Evolutionary conservation across 2,113 vertebrate species (phyloP).

Genomic region (Chelonoidis abingdonii): DNA sequence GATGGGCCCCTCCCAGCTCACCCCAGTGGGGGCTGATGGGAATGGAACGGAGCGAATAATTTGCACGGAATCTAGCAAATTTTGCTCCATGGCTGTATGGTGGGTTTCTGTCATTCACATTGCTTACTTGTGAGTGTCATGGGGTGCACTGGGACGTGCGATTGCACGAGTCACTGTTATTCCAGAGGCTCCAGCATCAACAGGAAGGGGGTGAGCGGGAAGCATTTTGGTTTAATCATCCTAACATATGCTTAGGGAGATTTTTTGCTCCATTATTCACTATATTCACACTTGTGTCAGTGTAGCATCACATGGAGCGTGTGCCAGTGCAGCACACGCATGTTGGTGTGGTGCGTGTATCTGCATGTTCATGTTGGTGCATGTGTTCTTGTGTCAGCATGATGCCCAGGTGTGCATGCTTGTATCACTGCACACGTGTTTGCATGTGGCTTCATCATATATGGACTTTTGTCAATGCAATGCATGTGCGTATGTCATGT

Average conservation of each 20-base stretch:
- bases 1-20: background rate
- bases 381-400: background rate
- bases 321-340: background rate
- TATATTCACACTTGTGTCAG: background rate
- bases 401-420: background rate
- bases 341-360: background rate
- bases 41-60: background rate
- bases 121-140: background rate
- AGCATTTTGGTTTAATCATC: background rate
- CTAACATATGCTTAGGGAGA: background rate
- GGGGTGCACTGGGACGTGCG: background rate
- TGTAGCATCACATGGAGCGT: background rate
- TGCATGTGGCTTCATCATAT: background rate
- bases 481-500: background rate
- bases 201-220: background rate
- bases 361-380: background rate
- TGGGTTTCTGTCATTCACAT: background rate
- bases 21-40: background rate
- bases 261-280: background rate
- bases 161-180: background rate
- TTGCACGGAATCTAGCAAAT: background rate
- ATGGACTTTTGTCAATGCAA: background rate
- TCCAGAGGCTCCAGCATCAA: background rate
- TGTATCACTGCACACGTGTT: background rate
- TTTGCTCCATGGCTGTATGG: background rate